phyloP scores from a whole-genome alignment of 2,888 invertebrate species.

The Eucriotettix oculatus region DNA sequence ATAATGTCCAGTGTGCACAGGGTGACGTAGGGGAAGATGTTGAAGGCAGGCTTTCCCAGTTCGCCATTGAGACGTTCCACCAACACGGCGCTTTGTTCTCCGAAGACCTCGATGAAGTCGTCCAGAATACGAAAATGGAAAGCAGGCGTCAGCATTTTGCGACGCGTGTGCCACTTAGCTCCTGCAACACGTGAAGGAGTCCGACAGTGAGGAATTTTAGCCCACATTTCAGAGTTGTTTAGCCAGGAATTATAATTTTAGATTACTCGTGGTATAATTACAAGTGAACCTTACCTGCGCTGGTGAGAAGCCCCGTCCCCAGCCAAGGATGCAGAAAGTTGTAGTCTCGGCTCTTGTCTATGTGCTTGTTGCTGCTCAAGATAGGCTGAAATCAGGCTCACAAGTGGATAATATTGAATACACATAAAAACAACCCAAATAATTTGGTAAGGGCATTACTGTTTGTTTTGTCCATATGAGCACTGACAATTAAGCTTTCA shows the following conservation, averaged over 20 bases:
- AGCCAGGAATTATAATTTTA: too few species aligned
- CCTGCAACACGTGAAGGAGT: constrained; percentile 18
- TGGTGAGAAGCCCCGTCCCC: constrained; percentile 37
- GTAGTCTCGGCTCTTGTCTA: constrained; percentile 41
- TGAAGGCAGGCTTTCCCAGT: constrained; percentile 26
- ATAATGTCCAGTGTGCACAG: constrained; percentile 47
- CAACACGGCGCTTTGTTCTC: constrained; percentile 38
- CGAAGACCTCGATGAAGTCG: constrained; percentile 46
- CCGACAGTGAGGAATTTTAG: too few species aligned
- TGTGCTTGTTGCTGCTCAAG: constrained; percentile 35
- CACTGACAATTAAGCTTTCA: too few species aligned
- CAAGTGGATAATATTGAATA: too few species aligned
- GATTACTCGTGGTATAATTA: too few species aligned
- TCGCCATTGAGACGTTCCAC: constrained; percentile 30
- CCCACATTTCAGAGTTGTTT: too few species aligned
- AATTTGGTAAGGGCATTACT: too few species aligned
- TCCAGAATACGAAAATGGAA: constrained; percentile 54
- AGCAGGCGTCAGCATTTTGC: constrained; percentile 47
- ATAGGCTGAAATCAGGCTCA: constrained; percentile 28
- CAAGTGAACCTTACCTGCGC: constrained; percentile 25
- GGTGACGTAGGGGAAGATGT: constrained; percentile 42
- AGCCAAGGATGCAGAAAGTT: constrained; percentile 39
- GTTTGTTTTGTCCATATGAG: too few species aligned
- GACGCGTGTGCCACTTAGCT: constrained; percentile 40
- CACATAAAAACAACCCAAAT: too few species aligned